Base-by-base conservation (phyloP, 1,140 invertebrate species). In the Ceratoteleas bidentatus region DNA sequence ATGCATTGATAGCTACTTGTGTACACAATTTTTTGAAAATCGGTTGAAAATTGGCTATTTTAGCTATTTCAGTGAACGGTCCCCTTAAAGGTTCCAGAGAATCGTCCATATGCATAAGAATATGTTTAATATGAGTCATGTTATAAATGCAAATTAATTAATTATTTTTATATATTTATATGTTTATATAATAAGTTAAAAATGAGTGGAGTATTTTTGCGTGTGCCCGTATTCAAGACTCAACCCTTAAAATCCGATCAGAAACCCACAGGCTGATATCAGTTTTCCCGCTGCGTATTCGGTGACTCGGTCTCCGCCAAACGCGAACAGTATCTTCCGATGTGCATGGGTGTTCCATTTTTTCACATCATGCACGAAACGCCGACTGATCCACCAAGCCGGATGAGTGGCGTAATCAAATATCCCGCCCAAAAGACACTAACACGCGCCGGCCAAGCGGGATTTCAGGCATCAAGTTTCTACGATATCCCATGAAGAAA, bases 351-450 rank as follows among this genome's bases (percentile, higher is more conserved):
- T 79, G 45, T 79, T 79, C 47, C 36, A n/a, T n/a, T n/a, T 64
- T 64, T 79, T 72, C 53, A n/a, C 36, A 53, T 78, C 56, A 52
- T 75, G 33, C 72, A 74, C 36, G 45, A 50, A 75, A 40, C 53
- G 52, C 56, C 38, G 49, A 75, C 66, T 66, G 47, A 75, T 60
- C 62, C 34, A 53, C 43, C n/a, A n/a, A n/a, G 36, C n/a, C 24
- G n/a, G 45, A 64, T 47, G 34, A 64, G 38, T 45, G 33, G 34
- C n/a, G 81, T 83, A 83, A 83, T 65, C 65, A 73, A 79, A 83
- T 83, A 79, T 72, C 72, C 6, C 36, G 34, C 13, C 54, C 72
- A 73, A 77, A 78, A 66, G 52, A 77, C 50, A 65, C 47, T 69
- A 70, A 72, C 75, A 40, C 15, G 34, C 66, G 60, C 60, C 36